These are phyloP conservation scores for Drosophila birchii DNA, from an alignment of 2,888 invertebrate genomes.

Conservation along the genomic window DNA sequence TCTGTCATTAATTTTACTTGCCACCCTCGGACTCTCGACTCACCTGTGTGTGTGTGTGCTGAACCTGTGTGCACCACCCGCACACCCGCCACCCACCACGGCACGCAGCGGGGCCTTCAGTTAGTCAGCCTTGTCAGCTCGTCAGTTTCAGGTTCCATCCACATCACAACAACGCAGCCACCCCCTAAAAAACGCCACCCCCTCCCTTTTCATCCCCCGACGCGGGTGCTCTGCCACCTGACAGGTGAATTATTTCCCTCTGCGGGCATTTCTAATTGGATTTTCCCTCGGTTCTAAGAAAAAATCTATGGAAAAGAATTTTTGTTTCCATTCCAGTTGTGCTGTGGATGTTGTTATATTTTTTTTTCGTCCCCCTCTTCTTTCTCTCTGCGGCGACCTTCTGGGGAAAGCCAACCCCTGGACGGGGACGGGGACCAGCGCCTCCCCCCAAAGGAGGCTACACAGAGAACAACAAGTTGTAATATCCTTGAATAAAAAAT, in stretches of 20 bases:
- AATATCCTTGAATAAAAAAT: too few relatives aligned
- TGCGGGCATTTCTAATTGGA: slow-evolving; percentile 81
- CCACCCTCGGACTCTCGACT: slow-evolving; percentile 43
- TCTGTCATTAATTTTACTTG: slow-evolving; percentile 54
- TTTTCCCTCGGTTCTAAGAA: slow-evolving; percentile 83
- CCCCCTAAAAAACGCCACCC: slow-evolving; percentile 6
- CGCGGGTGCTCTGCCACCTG: slow-evolving; percentile 44
- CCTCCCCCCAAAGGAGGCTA: slow-evolving; percentile 1
- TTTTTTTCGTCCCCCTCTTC: background rate
- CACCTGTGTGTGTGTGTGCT: slow-evolving; percentile 36
- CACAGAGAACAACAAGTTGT: background rate
- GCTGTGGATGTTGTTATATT: slow-evolving; percentile 15
- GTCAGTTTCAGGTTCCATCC: slow-evolving; percentile 70
- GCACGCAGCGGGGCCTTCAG: slow-evolving; percentile 73
- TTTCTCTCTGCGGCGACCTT: slow-evolving; percentile 64
- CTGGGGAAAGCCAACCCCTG: slow-evolving; percentile 43
- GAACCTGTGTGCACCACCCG: slow-evolving; percentile 7
- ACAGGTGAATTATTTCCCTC: slow-evolving; percentile 82
- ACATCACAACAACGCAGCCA: slow-evolving; percentile 34
- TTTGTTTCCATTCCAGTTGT: slow-evolving; percentile 40
- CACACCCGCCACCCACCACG: background rate
- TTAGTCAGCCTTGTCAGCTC: slow-evolving; percentile 73
- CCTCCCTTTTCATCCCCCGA: slow-evolving; percentile 11
- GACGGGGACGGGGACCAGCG: background rate
- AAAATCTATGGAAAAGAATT: slow-evolving; percentile 79